Base-by-base conservation (phyloP, 1,140 invertebrate species). In the Brachionus asplanchnoidis region DNA sequence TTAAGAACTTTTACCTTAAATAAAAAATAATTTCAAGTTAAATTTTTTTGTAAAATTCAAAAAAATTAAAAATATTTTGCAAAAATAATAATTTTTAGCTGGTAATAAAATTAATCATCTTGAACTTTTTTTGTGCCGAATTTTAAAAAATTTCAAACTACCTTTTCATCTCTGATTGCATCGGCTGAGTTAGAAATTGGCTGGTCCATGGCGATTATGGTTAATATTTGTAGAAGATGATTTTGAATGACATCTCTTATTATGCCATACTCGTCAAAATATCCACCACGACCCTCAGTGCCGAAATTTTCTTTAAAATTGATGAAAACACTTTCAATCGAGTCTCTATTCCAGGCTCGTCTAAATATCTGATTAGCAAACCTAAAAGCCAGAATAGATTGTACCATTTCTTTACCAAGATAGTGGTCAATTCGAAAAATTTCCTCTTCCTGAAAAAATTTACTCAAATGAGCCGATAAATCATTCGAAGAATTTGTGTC, bases 371-470 rank as follows among this genome's bases (percentile, higher is more conserved):
- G 87, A 85, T 92, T 92, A 6, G 90, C 91, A 88, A 92, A 92
- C 77, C 90, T 92, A 26, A 95, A 92, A 17, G 96, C 96, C 94
- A 99, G 96, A 23, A 99, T 89, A 91, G 99, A 99, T 90, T 99
- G 97, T 4, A 99, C 97, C 97, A 99, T 99, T 91, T 99, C 98
- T 90, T 99, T 99, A n/a, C 98, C 98, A 46, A 99, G 91, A 89
- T 99, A 99, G 90, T 99, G 98, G 90, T 99, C 98, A 86, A 99
- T 99, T 86, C 97, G 92, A 88, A 98, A 99, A 46, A 99, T 92
- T 90, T 99, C 95, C 85, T 98, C 95, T 91, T 99, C 98, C 75
- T 91, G 93, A 89, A 99, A 99, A 28, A 99, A 89, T 0, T 92
- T 92, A 3, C 94, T 92, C 75, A 99, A 90, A 89, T 99, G 97